Evolutionary conservation across 2,797 vertebrate genomes (phyloP), one percentile per base, ranked within the genome.

Genomic region (Takifugu rubripes): DNA sequence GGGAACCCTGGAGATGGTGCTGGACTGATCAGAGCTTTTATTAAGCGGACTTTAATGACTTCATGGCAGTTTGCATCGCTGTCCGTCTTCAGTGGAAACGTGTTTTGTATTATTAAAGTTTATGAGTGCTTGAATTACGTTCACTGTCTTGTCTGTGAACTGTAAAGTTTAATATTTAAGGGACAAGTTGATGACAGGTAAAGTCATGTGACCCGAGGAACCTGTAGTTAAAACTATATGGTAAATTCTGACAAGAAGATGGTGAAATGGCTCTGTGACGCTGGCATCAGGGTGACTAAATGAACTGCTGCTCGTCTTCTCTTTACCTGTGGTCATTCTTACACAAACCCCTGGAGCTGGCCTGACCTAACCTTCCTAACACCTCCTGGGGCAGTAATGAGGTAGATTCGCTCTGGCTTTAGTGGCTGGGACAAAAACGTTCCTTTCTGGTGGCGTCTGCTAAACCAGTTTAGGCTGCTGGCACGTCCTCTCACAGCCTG

Each of bases 11-110:
- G 56, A 25, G 63, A 50, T 51, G 63, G 52, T 51, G 52, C 25
- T 48, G 74, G 68, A 75, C 61, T 49, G 56, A 77, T 55, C 70
- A 56, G 64, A 59, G 47, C 62, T 73, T 2, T 10, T 10, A 2
- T 52, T 52, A 66, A 42, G 56, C 58, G 57, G 31, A 71, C 31
- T 75, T 61, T 64, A 49, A 16, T 64, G 6, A 21, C 68, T 64
- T 33, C 31, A 9, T 40, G 36, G 36, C 14, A 3, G 58, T 48
- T 15, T 51, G 7, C 9, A 10, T 33, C 7, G 31, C 31, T 7
- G 31, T 45, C 25, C 74, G 25, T 25, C 52, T 64, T 80, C 74
- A 68, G 75, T 87, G 81, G 72, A 49, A 16, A 44, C 8, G n/a
- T 14, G 36, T 3, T 40, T 40, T 40, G 26, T 63, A 52, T 52